phyloP scores from a whole-genome alignment of 1,140 invertebrate genomes.

The Drosophila bifasciata region DNA sequence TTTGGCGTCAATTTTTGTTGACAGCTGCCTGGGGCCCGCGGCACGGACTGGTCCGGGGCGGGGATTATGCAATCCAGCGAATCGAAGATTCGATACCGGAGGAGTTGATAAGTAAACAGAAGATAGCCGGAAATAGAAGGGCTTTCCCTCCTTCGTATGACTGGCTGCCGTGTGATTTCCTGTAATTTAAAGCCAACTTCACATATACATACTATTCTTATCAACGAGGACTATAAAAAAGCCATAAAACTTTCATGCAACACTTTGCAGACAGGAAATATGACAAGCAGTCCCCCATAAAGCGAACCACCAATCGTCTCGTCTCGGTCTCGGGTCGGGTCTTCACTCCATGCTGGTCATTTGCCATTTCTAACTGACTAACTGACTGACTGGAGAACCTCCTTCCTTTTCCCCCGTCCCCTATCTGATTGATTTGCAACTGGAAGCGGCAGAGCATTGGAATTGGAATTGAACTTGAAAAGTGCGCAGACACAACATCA shows the following conservation, averaged over 20 bases:
- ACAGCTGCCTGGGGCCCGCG: conserved; percentile 58
- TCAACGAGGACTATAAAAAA: conserved; percentile 47
- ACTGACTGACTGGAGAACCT: conserved; percentile 31
- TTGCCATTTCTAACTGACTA: conserved; percentile 45
- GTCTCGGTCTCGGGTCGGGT: conserved; percentile 2
- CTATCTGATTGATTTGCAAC: conserved; percentile 59
- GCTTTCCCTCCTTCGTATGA: conserved; percentile 5
- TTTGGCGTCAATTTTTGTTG: conserved; percentile 50
- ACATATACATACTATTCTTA: conserved; percentile 1
- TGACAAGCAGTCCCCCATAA: conserved; percentile 43
- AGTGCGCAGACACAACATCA: conserved; percentile 55
- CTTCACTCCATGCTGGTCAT: conserved; percentile 51
- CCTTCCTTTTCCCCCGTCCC: conserved; percentile 6
- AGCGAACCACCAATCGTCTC: conserved; percentile 27
- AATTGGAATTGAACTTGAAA: conserved; percentile 80
- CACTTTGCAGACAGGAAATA: conserved; percentile 66
- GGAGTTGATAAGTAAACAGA: background rate
- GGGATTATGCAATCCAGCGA: conserved; percentile 13
- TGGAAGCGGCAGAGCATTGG: conserved; percentile 20
- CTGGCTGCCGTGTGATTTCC: conserved; percentile 40
- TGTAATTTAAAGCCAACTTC: conserved; percentile 37
- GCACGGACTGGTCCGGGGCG: too few species aligned
- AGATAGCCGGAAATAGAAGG: too few species aligned
- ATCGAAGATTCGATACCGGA: conserved; percentile 3
- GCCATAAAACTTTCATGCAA: conserved; percentile 59